Conservation (phyloP, 1,140 invertebrate genomes). For the Cydia splendana region DNA sequence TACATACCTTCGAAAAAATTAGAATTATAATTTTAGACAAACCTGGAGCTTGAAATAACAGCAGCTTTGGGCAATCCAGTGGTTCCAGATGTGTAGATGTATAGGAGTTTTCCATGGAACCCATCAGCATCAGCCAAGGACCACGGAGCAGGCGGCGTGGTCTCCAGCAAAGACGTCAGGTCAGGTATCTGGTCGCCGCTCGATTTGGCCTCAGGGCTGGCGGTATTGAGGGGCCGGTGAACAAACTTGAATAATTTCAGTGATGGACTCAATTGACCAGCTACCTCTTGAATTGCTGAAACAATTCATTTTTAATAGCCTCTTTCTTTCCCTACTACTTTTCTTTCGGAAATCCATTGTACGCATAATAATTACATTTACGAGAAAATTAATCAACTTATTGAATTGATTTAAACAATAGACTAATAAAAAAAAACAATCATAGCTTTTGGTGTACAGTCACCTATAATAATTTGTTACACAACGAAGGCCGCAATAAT, state of each 20-base stretch:
- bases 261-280: constrained; percentile 59
- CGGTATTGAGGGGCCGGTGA: constrained; percentile 51
- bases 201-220: constrained; percentile 36
- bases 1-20: background rate
- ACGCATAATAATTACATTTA: background rate
- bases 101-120: constrained; percentile 83
- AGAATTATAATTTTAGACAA: constrained; percentile 35
- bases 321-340: background rate
- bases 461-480: too few species aligned
- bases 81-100: constrained; percentile 94
- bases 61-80: constrained; percentile 94
- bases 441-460: too few species aligned
- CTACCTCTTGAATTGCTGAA: constrained; percentile 74
- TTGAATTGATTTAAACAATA: too few species aligned
- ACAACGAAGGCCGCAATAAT: too few species aligned
- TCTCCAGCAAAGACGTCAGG: constrained; percentile 62
- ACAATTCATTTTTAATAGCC: constrained; percentile 30
- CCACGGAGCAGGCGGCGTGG: constrained; percentile 57
- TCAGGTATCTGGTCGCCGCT: constrained; percentile 58
- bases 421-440: too few species aligned
- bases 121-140: constrained; percentile 65
- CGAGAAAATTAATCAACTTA: background rate
- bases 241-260: constrained; percentile 70
- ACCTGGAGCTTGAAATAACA: constrained; percentile 88
- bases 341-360: background rate